Conservation (phyloP, 2,888 invertebrate species). For the Drosophila formosana region DNA sequence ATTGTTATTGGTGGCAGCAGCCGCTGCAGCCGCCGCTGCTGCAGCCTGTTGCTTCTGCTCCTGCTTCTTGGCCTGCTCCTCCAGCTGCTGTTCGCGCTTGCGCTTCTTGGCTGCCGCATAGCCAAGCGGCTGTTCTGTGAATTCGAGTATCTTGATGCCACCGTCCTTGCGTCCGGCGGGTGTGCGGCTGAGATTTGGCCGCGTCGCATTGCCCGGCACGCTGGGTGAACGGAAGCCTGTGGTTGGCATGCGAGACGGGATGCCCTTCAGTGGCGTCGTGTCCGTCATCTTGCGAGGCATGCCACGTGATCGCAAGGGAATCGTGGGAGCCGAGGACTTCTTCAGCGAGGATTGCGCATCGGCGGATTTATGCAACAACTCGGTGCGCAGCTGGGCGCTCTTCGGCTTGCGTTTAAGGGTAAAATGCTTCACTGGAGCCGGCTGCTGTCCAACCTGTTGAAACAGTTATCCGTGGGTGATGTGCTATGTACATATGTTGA, state of each 20-base stretch:
- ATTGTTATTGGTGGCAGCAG: conserved; percentile 68
- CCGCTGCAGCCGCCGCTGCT: conserved; percentile 83
- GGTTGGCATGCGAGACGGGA: conserved; percentile 92
- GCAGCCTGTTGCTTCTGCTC: conserved; percentile 85
- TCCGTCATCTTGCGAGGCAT: conserved; percentile 99
- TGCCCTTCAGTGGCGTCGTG: conserved; percentile 96
- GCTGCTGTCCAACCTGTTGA: conserved; percentile 91
- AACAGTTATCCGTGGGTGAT: not conserved
- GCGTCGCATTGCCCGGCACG: conserved; percentile 82
- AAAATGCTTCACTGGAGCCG: conserved; percentile 95
- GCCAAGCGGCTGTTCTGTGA: conserved; percentile 95
- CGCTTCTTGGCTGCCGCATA: conserved; percentile 94
- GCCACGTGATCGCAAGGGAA: conserved; percentile 93
- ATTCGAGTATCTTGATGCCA: conserved; percentile 97
- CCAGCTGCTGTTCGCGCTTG: conserved; percentile 91
- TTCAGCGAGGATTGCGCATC: conserved; percentile 96
- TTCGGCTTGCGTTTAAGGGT: conserved; percentile 97
- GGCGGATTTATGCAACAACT: conserved; percentile 95
- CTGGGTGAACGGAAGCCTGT: conserved; percentile 88
- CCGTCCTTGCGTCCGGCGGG: conserved; percentile 92
- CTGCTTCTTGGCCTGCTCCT: conserved; percentile 88
- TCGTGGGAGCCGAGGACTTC: conserved; percentile 94
- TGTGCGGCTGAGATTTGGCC: conserved; percentile 87
- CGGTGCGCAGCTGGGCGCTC: conserved; percentile 95
- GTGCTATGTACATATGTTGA: not conserved